Conservation (phyloP, 1,140 invertebrate genomes). For the Teleopsis dalmanni region DNA sequence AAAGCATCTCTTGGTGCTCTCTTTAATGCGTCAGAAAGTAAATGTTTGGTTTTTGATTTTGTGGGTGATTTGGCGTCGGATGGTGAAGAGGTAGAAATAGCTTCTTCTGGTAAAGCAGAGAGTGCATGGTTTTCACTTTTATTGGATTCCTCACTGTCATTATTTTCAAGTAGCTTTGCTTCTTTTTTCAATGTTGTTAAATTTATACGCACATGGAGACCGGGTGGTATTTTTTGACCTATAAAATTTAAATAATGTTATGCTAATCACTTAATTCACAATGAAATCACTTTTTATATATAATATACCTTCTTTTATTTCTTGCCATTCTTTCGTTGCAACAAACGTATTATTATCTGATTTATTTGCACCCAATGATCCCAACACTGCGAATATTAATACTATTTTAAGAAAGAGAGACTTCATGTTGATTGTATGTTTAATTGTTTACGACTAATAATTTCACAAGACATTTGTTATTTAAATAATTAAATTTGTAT, state of each 20-base stretch:
- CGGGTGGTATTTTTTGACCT: slow-evolving; percentile 64
- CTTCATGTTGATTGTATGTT: no score
- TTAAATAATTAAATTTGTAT: no score
- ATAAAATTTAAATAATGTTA: slow-evolving; percentile 17
- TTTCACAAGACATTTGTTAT: no score
- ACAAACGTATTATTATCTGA: slow-evolving; percentile 43
- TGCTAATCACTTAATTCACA: neutral
- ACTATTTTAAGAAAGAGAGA: no score
- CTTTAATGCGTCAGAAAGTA: slow-evolving; percentile 11
- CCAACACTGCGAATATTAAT: neutral
- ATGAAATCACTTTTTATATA: slow-evolving; percentile 2
- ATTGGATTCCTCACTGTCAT: slow-evolving; percentile 11
- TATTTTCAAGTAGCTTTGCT: slow-evolving; percentile 60
- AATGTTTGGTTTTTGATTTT: slow-evolving; percentile 1
- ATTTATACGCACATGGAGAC: slow-evolving; percentile 67
- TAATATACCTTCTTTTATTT: slow-evolving; percentile 50
- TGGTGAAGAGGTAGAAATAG: neutral
- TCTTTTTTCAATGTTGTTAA: slow-evolving; percentile 63
- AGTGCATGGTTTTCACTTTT: neutral
- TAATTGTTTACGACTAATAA: no score
- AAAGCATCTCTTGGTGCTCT: slow-evolving; percentile 15
- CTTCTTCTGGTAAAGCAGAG: neutral
- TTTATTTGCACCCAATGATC: neutral
- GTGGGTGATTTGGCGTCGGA: neutral
- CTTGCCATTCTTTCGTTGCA: slow-evolving; percentile 55